Percentiles rank a stretch among this genome's conserved stretches.
These are phyloP conservation scores for Triops cancriformis DNA, from an alignment of 1,140 invertebrate genomes.

Conservation along the genomic window DNA sequence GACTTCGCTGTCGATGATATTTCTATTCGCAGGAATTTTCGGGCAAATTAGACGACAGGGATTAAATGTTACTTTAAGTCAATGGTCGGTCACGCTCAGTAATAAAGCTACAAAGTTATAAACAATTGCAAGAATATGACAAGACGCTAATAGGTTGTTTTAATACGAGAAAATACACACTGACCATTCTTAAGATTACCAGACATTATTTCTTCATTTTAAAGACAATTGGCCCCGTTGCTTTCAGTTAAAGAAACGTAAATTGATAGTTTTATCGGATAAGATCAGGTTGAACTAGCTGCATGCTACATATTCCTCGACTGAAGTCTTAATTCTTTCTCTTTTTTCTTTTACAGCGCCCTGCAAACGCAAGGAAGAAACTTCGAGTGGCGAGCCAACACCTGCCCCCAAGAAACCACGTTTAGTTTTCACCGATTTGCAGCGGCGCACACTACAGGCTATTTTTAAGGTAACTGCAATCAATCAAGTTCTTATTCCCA, in stretches of 20 bases:
- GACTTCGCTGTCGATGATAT: not conserved
- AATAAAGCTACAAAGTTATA: no score
- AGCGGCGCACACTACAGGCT: conserved; percentile 98
- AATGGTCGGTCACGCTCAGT: no score
- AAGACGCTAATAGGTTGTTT: no score
- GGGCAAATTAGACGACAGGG: not conserved
- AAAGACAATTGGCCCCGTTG: no score
- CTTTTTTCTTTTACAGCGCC: conserved; percentile 41
- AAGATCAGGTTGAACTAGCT: not conserved
- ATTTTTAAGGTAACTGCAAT: conserved; percentile 85
- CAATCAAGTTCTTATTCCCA: not conserved
- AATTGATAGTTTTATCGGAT: no score
- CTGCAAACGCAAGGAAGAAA: conserved; percentile 98
- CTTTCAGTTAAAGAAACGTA: no score
- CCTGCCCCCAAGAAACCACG: conserved; percentile 94
- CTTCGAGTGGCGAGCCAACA: conserved; percentile 53
- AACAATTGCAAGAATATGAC: no score
- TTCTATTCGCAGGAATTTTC: not conserved
- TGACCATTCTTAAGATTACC: no score
- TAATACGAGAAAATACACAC: no score
- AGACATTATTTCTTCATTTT: no score
- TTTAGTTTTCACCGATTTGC: conserved; percentile 99
- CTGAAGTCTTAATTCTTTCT: not conserved
- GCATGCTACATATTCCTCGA: not conserved
- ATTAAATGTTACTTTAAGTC: not conserved